These are phyloP conservation scores for Lithophane socia DNA, from an alignment of 2,888 invertebrate genomes.

Conservation along the genomic window DNA sequence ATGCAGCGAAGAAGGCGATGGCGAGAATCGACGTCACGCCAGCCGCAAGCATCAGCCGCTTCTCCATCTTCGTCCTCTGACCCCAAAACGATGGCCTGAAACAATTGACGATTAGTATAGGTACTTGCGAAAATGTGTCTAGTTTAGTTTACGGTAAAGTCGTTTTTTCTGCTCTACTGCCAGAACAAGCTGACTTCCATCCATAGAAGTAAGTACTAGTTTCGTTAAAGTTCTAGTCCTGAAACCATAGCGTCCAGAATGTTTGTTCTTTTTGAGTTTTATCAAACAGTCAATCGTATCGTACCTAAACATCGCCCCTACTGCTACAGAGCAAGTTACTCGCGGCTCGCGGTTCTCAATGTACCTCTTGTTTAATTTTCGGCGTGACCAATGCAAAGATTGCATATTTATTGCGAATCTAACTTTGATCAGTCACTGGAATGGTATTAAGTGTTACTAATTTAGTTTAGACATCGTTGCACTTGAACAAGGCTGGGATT, in stretches of 20 bases:
- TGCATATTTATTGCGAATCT: slow-evolving; percentile 37
- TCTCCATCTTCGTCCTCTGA: slow-evolving; percentile 83
- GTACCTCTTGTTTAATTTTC: slow-evolving; percentile 21
- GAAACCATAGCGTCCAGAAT: not conserved
- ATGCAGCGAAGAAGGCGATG: slow-evolving; percentile 82
- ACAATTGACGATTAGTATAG: slow-evolving; percentile 23
- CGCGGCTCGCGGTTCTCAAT: not conserved
- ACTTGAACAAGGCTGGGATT: not conserved
- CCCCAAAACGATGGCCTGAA: slow-evolving; percentile 85
- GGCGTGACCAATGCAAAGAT: slow-evolving; percentile 42
- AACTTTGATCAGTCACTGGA: slow-evolving; percentile 32
- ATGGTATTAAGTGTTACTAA: slow-evolving; percentile 34
- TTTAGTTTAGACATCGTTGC: slow-evolving; percentile 17
- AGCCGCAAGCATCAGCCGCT: slow-evolving; percentile 78
- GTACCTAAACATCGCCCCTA: not conserved
- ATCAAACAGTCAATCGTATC: slow-evolving; percentile 12
- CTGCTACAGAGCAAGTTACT: not conserved
- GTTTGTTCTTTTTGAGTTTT: not conserved
- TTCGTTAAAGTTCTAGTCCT: not conserved
- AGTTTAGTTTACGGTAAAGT: not conserved
- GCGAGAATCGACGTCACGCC: slow-evolving; percentile 80
- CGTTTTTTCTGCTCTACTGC: not conserved
- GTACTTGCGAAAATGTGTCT: not conserved
- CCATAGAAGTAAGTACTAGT: not conserved
- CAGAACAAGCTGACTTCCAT: not conserved